phyloP scores from a whole-genome alignment of 2,797 vertebrate species.

The Urocyon cinereoargenteus region DNA sequence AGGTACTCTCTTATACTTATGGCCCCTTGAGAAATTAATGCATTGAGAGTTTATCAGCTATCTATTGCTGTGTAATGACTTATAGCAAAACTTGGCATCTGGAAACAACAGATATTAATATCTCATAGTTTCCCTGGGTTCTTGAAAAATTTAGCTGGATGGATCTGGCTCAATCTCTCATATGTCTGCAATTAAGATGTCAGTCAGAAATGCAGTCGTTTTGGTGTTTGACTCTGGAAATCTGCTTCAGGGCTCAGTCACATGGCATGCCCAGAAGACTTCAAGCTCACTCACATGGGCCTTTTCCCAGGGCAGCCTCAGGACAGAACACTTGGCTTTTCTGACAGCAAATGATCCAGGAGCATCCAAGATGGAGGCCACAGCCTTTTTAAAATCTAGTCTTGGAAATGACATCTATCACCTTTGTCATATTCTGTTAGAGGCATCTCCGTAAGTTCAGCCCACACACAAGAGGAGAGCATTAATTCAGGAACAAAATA shows the following conservation, averaged over 20 bases:
- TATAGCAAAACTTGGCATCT: background rate
- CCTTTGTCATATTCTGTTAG: background rate
- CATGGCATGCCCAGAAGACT: background rate
- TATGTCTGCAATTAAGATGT: rapidly evolving
- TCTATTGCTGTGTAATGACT: background rate
- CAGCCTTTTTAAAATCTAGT: background rate
- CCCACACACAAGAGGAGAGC: background rate
- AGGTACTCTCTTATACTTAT: background rate
- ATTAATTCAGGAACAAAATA: background rate
- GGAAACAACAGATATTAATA: background rate
- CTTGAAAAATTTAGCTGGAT: background rate
- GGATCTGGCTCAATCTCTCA: background rate
- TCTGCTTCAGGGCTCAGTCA: background rate
- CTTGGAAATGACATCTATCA: background rate
- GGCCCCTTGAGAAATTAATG: background rate
- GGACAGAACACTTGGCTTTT: background rate
- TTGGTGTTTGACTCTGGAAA: background rate
- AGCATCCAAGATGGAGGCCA: background rate
- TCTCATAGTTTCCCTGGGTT: background rate
- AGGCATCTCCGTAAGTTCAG: background rate
- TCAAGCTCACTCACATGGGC: rapidly evolving
- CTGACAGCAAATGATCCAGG: background rate
- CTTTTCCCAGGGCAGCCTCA: background rate
- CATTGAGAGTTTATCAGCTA: background rate
- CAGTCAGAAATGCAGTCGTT: rapidly evolving